Conservation (phyloP, 2,888 invertebrate genomes). For the Lithophane semibrunnea region DNA sequence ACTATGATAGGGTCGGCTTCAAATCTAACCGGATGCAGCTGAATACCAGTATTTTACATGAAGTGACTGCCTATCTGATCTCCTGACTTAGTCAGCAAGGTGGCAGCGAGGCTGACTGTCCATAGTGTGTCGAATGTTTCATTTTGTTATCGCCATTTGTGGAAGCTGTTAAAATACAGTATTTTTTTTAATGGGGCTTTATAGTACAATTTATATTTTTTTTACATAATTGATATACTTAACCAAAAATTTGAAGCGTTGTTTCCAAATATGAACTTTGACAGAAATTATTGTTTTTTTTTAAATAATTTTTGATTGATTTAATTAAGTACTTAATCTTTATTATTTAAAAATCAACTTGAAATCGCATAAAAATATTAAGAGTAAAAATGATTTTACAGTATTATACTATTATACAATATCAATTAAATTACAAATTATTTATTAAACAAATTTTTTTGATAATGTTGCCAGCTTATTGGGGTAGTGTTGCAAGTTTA, state of each 20-base stretch:
- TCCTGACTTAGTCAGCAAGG: too few species aligned
- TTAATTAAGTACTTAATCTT: neutral
- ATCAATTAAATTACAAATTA: neutral
- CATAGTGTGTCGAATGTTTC: neutral
- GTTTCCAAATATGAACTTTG: neutral
- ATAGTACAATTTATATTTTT: neutral
- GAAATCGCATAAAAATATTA: too few species aligned
- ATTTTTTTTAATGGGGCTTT: neutral
- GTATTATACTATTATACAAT: too few species aligned
- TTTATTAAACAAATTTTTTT: neutral
- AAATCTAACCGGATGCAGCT: too few species aligned
- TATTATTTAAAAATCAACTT: neutral
- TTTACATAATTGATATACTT: neutral
- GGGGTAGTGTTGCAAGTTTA: conserved; percentile 29
- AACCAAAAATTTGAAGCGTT: neutral
- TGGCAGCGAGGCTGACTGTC: too few species aligned
- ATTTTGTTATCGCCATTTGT: neutral
- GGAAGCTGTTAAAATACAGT: neutral
- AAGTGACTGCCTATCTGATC: too few species aligned
- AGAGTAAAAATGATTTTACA: neutral
- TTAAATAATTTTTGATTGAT: neutral
- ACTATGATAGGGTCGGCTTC: too few species aligned
- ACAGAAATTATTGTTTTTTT: neutral
- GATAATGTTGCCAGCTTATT: conserved; percentile 25
- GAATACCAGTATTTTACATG: too few species aligned